Evolutionary conservation across 2,888 invertebrate genomes (phyloP), one percentile per base, ranked within the genome.

Genomic region (Parapristionchus giblindavisi): DNA sequence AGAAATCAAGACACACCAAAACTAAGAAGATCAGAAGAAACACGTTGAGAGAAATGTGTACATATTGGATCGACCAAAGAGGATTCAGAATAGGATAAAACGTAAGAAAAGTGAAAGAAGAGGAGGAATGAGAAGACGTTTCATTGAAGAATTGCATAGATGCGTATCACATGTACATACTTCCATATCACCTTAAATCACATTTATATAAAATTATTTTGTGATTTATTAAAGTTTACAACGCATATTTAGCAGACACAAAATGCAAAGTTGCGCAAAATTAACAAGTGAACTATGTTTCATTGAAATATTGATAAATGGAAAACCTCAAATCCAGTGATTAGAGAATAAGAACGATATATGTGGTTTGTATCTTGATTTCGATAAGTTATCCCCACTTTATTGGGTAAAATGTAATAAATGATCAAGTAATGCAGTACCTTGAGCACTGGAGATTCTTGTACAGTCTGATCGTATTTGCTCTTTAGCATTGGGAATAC

Each of bases 91-190:
- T 48, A 68, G 24, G 68, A 68, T 43, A 11, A 5, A 34, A 14
- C 51, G 34, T 1, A 66, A 51, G 32, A 68, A 43, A 34, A 27
- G 68, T 68, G 68, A 43, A 1, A 43, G 56, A 27, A 56, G 24
- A 27, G 56, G 6, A 8, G 24, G 14, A 56, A 56, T 8, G 14
- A 8, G 48, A 21, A 48, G 24, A 24, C n/a, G 63, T 32, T 63
- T 11, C 14, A 52, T 63, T n/a, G 76, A 63, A 34, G 38, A 24
- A 63, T 87, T 87, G 78, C 87, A 87, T n/a, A 86, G 78, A 71
- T 87, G 84, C 36, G 84, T 82, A 54, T 85, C 84, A 66, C 87
- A 87, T 1, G 85, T 87, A 77, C 87, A 87, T 3, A 87, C 85
- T 82, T 87, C 87, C 77, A 87, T 82, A 54, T 84, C 81, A 29